phyloP scores from a whole-genome alignment of 2,113 vertebrate genomes.

The Axis porcinus region DNA sequence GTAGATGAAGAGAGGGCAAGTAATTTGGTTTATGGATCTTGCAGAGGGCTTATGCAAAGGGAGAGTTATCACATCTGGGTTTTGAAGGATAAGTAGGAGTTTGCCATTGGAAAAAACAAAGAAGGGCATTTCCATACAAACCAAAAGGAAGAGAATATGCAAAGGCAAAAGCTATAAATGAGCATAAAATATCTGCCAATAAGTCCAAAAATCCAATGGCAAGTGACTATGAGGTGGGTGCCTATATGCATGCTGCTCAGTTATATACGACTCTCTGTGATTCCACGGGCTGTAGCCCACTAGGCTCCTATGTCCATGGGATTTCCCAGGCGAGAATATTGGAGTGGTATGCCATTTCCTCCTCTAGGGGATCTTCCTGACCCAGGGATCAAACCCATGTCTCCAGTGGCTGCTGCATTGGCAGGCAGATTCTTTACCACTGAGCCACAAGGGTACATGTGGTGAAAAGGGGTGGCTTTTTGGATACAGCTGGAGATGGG shows the following conservation, averaged over 20 bases:
- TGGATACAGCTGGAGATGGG: background rate
- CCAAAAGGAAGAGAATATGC: background rate
- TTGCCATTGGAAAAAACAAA: background rate
- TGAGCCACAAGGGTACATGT: background rate
- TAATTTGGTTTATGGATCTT: too few relatives aligned
- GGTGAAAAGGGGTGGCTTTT: too few relatives aligned
- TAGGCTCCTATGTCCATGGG: background rate
- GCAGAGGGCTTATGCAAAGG: background rate
- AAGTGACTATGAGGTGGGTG: background rate
- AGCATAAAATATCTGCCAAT: background rate
- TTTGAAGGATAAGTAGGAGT: background rate
- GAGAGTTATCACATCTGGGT: background rate
- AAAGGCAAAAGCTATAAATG: background rate
- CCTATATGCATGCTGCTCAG: background rate
- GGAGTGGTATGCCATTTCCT: background rate
- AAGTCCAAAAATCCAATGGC: background rate
- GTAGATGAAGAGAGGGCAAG: background rate
- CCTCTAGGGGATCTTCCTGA: background rate
- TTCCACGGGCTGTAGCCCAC: background rate
- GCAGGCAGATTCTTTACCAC: background rate
- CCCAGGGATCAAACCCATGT: background rate
- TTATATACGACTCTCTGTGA: background rate
- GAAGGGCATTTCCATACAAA: background rate
- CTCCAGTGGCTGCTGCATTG: background rate
- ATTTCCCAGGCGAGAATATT: background rate